Evolutionary conservation across 2,113 vertebrate genomes (phyloP), one percentile per base, ranked within the genome.

Genomic region (Dipodomys merriami): DNA sequence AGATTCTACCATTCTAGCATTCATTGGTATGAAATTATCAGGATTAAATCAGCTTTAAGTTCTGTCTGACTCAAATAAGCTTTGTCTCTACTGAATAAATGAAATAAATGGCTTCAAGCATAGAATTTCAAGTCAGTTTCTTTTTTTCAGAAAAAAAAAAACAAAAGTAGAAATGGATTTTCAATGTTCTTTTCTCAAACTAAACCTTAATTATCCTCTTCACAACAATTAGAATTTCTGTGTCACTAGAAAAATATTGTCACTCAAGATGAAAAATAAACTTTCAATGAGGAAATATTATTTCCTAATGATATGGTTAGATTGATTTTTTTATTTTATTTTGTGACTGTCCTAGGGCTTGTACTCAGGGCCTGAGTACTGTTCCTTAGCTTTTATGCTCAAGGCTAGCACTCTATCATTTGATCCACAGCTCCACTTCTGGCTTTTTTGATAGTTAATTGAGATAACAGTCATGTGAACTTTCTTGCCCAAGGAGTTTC

Each of bases 201-300:
- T 90, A n/a, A 74, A 74, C 11, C 49, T 29, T 83, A 91, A 19
- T 71, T 80, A 13, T 27, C 30, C 76, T 62, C 23, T 79, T 88
- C 69, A n/a, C 92, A 95, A 93, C 18, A 73, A 69, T 71, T 88
- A 92, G 11, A 65, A 71, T 88, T 82, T 94, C 35, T 46, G 20
- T 20, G 68, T 78, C 46, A 33, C 12, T 19, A 27, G 67, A 84
- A 83, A 95, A 35, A 3, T 18, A 69, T 22, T 92, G 25, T 12
- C 88, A n/a, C 20, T 67, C 19, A 86, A 27, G 15, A 88, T 73
- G 77, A 88, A 93, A 95, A 94, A 57, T n/a, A 73, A 86, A 49
- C 35, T 53, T 57, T 10, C 39, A 27, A 19, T 11, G 72, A 85
- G 65, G n/a, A n/a, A 6, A 39, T 85, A 68, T 78, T 68, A 35